Percentiles rank a stretch among this genome's conserved stretches.
phyloP scores from a whole-genome alignment of 2,797 vertebrate genomes.

The Sebastes miniatus region DNA sequence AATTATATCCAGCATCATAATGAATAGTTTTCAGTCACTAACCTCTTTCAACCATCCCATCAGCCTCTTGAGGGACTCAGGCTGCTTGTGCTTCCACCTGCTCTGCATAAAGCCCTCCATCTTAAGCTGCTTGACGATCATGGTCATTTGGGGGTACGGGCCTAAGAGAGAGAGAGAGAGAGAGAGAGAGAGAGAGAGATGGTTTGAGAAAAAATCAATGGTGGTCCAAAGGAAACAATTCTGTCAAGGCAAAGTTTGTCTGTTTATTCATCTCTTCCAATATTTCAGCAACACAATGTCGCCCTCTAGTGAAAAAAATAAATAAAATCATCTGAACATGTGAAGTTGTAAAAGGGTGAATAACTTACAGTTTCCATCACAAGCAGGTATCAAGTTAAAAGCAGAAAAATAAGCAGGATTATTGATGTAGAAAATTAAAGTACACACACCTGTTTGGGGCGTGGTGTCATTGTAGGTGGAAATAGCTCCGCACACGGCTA shows the following conservation, averaged over 20 bases:
- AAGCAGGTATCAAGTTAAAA: neutral
- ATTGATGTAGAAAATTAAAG: neutral
- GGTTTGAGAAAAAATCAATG: neutral
- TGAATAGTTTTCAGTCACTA: neutral
- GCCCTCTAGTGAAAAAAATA: constrained; percentile 41
- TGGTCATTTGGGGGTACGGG: constrained; percentile 61
- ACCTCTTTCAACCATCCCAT: constrained; percentile 87
- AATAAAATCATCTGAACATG: neutral
- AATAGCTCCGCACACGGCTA: constrained; percentile 89
- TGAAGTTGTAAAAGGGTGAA: neutral
- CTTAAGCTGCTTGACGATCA: constrained; percentile 84
- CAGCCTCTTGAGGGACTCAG: constrained; percentile 81
- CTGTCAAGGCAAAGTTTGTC: neutral
- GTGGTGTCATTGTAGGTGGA: constrained; percentile 83
- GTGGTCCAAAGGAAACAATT: neutral
- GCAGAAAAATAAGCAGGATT: neutral
- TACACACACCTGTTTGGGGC: constrained; percentile 79
- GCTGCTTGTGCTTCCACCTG: constrained; percentile 77
- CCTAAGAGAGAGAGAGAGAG: constrained; percentile 63
- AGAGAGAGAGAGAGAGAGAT: neutral
- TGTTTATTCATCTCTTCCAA: neutral
- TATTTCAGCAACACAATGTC: neutral
- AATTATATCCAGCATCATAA: neutral
- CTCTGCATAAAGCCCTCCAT: constrained; percentile 85
- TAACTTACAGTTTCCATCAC: neutral